These are phyloP conservation scores for Upupa epops DNA, from an alignment of 2,113 vertebrate species.

Conservation along the genomic window DNA sequence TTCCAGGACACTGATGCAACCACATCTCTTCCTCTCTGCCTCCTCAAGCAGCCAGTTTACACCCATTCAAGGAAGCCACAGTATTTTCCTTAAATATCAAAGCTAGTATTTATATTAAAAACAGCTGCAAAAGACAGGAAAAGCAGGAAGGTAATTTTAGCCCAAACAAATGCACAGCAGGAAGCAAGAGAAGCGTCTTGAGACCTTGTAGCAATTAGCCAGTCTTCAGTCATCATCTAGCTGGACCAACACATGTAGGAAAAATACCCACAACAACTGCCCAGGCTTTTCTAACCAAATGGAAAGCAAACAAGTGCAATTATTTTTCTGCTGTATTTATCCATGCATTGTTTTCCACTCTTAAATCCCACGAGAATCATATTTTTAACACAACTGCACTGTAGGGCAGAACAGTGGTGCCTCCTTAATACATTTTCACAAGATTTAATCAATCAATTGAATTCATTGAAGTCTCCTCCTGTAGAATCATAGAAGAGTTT, in stretches of 20 bases:
- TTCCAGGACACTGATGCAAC: neutral
- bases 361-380: neutral
- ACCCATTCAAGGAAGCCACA: neutral
- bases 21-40: neutral
- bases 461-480: neutral
- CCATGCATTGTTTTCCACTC: neutral
- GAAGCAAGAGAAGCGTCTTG: neutral
- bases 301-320: neutral
- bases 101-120: constrained; percentile 18
- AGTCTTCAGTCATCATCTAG: neutral
- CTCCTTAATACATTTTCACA: neutral
- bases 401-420: neutral
- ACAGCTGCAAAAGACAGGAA: constrained; percentile 20
- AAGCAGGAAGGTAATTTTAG: constrained; percentile 16
- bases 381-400: neutral
- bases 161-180: neutral
- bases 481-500: neutral
- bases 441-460: neutral
- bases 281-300: neutral
- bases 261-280: neutral
- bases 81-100: neutral
- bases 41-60: neutral
- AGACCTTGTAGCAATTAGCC: neutral
- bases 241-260: neutral
- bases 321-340: neutral